Evolutionary conservation across 2,113 vertebrate genomes (phyloP).

Genomic region (Aegithalos caudatus): DNA sequence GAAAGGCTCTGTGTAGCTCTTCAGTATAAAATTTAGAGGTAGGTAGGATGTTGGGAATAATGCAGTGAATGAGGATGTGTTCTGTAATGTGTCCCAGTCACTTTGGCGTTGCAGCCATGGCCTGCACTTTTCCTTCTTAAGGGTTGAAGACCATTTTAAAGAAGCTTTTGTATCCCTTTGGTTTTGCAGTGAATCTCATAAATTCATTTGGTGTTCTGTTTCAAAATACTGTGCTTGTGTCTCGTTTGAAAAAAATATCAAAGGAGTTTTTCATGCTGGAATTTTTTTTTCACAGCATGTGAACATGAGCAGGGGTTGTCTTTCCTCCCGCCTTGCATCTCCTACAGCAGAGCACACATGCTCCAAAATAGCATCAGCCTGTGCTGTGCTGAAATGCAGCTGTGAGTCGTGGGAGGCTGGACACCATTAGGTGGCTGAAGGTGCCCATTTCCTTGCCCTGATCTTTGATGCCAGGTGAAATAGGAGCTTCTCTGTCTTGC

Average conservation of each 20-base stretch:
- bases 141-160: not conserved
- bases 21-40: not conserved
- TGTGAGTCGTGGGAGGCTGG: not conserved
- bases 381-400: slow-evolving; percentile 12
- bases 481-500: not conserved
- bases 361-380: slow-evolving; percentile 28
- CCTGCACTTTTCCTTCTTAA: not conserved
- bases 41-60: not conserved
- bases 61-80: not conserved
- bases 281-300: not conserved
- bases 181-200: not conserved
- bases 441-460: not conserved
- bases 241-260: not conserved
- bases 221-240: not conserved
- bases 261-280: not conserved
- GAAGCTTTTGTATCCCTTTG: not conserved
- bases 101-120: not conserved
- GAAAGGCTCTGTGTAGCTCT: not conserved
- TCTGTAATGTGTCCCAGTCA: not conserved
- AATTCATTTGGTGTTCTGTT: not conserved
- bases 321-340: slow-evolving; percentile 24
- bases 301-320: slow-evolving; percentile 41
- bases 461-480: not conserved
- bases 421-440: not conserved
- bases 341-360: not conserved